Evolutionary conservation across 2,888 invertebrate genomes (phyloP).

Genomic region (Acanthoscelides obtectus): DNA sequence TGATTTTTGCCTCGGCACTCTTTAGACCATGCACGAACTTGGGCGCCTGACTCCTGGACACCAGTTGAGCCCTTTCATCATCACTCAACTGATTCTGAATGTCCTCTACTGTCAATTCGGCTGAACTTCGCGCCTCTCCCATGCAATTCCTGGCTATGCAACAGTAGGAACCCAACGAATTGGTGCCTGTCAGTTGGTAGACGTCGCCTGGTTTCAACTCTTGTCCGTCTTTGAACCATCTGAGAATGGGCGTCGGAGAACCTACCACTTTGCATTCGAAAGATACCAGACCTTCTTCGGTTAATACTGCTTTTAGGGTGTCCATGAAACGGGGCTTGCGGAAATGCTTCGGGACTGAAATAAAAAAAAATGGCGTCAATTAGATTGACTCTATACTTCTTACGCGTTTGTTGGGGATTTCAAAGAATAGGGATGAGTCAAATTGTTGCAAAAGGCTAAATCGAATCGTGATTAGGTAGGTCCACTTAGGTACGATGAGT

Average conservation of each 20-base stretch:
- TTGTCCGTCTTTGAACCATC: constrained; percentile 91
- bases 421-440: no score
- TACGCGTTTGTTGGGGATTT: no score
- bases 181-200: constrained; percentile 85
- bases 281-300: constrained; percentile 87
- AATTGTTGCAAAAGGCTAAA: no score
- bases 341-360: constrained; percentile 85
- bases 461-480: no score
- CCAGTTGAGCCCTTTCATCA: constrained; percentile 73
- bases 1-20: constrained; percentile 77
- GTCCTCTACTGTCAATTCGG: constrained; percentile 84
- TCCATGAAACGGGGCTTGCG: constrained; percentile 87
- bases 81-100: constrained; percentile 86
- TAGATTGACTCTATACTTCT: no score
- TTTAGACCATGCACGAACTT: constrained; percentile 77
- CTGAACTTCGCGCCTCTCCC: constrained; percentile 83
- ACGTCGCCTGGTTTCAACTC: constrained; percentile 90
- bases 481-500: no score
- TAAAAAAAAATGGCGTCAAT: constrained; percentile 9
- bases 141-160: constrained; percentile 87
- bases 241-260: constrained; percentile 79
- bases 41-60: constrained; percentile 75
- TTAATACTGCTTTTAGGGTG: constrained; percentile 80
- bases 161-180: constrained; percentile 83
- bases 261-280: constrained; percentile 93